These are phyloP conservation scores for Sorex maritimensis DNA, from an alignment of 2,797 vertebrate genomes.

Conservation along the genomic window DNA sequence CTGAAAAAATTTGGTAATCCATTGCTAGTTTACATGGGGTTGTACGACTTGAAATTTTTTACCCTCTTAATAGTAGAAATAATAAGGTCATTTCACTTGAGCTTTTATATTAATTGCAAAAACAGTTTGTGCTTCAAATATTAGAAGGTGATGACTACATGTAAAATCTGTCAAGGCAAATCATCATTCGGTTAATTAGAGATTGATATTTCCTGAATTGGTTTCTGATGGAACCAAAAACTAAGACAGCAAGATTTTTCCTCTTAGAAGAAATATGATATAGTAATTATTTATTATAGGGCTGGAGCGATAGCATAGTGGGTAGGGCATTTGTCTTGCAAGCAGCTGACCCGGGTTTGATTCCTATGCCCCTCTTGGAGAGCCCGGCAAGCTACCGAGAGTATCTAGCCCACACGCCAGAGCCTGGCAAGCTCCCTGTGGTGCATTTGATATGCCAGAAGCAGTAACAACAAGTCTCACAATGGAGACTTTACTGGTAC, in stretches of 20 bases:
- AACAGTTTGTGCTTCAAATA: slow-evolving; percentile 28
- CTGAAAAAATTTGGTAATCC: slow-evolving; percentile 52
- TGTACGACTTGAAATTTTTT: slow-evolving; percentile 55
- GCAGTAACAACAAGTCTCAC: too few relatives aligned
- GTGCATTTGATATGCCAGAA: too few relatives aligned
- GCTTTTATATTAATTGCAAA: slow-evolving; percentile 4
- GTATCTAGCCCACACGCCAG: too few relatives aligned
- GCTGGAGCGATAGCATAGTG: too few relatives aligned
- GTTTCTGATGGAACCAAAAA: slow-evolving; percentile 40
- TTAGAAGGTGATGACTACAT: slow-evolving; percentile 42
- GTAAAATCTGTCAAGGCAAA: neutral
- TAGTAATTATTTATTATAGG: slow-evolving; percentile 1
- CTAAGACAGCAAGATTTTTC: slow-evolving; percentile 23
- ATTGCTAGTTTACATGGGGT: slow-evolving; percentile 10
- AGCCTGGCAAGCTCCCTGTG: too few relatives aligned
- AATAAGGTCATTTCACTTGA: slow-evolving; percentile 42
- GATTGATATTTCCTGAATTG: slow-evolving; percentile 39
- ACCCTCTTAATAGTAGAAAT: slow-evolving; percentile 39
- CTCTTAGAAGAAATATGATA: slow-evolving; percentile 30
- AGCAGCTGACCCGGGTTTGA: too few relatives aligned
- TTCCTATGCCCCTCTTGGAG: too few relatives aligned
- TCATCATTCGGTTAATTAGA: slow-evolving; percentile 49
- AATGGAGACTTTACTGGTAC: too few relatives aligned
- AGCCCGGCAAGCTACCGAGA: too few relatives aligned
- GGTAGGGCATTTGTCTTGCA: too few relatives aligned